Evolutionary conservation across 2,888 invertebrate genomes (phyloP), one percentile per base, ranked within the genome.

Genomic region (Drosophila birchii): DNA sequence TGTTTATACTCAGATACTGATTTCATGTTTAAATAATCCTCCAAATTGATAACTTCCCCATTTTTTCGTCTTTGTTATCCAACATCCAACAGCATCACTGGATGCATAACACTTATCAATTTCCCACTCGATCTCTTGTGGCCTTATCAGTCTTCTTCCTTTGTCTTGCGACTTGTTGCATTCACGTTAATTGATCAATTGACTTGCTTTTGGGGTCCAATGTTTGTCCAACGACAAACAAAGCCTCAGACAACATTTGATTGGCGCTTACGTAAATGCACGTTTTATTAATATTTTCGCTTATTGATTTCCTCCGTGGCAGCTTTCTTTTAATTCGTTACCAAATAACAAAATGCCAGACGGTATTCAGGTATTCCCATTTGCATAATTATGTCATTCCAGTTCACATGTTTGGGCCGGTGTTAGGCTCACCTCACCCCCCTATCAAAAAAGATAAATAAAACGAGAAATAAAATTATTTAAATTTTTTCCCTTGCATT

Each of bases 201-300:
- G 86, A 66, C 75, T 66, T 70, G 73, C 57, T 47, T 63, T 68
- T 14, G 57, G 26, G 54, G 47, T 59, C 53, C 57, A 61, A 55
- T 69, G 57, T 76, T 68, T 75, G 39, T 62, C 26, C 26, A 66
- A 44, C 29, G 36, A n/a, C 63, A 49, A n/a, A 67, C 62, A 62
- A 59, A 59, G 44, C 53, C 67, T 63, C 71, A 76, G 60, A 75
- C 78, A 74, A 67, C 72, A 63, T 81, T 81, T 78, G 60, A 76
- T 75, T 76, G 78, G 67, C 76, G 62, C 74, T 88, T 88, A 83
- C 86, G 84, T 86, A 88, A 84, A 88, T 76, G 44, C 58, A 78
- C 67, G 61, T 58, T 76, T 67, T 73, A 78, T 79, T 73, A 83
- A 79, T 83, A 77, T 77, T 66, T 56, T 43, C 23, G 59, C 62